Conservation (phyloP, 2,113 vertebrate species). For the Lasiurus borealis region DNA sequence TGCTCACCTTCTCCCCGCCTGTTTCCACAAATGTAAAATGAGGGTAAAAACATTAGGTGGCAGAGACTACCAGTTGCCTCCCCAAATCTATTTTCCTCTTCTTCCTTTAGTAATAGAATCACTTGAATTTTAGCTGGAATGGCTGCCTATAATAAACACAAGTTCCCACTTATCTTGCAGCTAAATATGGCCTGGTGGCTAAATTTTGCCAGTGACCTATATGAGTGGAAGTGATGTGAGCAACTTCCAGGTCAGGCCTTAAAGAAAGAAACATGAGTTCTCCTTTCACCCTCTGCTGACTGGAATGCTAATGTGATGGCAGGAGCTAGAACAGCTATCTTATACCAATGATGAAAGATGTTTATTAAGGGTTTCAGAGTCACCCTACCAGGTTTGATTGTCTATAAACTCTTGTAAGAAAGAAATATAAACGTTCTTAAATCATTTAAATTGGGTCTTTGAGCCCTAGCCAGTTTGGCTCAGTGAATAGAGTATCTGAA, state of each 20-base stretch:
- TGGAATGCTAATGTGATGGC: background rate
- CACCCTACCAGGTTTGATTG: background rate
- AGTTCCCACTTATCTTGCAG: background rate
- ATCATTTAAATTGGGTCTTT: background rate
- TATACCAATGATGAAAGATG: background rate
- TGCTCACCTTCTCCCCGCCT: background rate
- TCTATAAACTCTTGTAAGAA: background rate
- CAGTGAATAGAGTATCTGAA: no score
- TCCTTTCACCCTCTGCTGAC: background rate
- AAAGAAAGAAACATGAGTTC: background rate
- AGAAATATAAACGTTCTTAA: background rate
- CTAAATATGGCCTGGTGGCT: background rate
- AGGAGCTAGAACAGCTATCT: background rate
- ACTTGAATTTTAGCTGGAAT: background rate
- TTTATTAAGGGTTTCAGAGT: background rate
- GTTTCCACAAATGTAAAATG: background rate
- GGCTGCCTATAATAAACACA: background rate
- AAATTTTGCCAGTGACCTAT: background rate
- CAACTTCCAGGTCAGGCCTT: background rate
- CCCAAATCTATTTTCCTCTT: slow-evolving; percentile 1
- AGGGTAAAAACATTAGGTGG: slow-evolving; percentile 6
- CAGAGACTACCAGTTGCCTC: background rate
- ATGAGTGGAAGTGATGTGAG: background rate
- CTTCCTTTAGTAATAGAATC: background rate
- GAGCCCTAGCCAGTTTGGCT: no score